A percentile compares a stretch with the other conserved stretches of the same genome.
phyloP scores from a whole-genome alignment of 1,140 invertebrate genomes.

The Steinernema feltiae region DNA sequence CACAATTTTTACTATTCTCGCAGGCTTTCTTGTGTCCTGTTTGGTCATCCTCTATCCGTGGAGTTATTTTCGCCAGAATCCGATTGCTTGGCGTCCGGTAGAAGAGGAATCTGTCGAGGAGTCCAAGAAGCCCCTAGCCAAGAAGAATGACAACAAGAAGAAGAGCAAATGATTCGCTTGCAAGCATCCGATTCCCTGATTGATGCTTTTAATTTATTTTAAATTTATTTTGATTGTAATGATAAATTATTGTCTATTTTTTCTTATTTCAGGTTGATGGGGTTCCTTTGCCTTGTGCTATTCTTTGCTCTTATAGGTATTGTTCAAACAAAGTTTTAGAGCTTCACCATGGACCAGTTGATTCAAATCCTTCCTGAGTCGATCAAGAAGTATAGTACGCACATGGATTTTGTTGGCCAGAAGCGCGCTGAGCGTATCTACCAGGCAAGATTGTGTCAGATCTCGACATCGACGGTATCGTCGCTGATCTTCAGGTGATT shows the following conservation, averaged over 20 bases:
- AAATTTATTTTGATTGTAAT: background rate
- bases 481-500: slow-evolving; percentile 26
- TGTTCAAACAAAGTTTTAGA: too few species aligned
- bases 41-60: background rate
- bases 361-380: slow-evolving; percentile 37
- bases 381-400: slow-evolving; percentile 33
- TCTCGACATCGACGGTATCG: background rate
- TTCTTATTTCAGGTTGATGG: too few species aligned
- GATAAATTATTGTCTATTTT: background rate
- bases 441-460: slow-evolving; percentile 22
- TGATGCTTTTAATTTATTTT: background rate
- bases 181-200: too few species aligned
- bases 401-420: slow-evolving; percentile 39
- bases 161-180: too few species aligned
- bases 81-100: background rate
- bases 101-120: too few species aligned
- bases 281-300: too few species aligned
- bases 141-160: background rate
- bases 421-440: slow-evolving; percentile 33
- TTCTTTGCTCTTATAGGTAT: too few species aligned
- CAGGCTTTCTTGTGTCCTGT: slow-evolving; percentile 5
- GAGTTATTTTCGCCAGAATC: background rate
- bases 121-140: background rate
- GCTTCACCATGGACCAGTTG: slow-evolving; percentile 37
- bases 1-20: slow-evolving; percentile 26